Base-by-base conservation (phyloP, 2,888 invertebrate species). In the Penaeus monodon region DNA sequence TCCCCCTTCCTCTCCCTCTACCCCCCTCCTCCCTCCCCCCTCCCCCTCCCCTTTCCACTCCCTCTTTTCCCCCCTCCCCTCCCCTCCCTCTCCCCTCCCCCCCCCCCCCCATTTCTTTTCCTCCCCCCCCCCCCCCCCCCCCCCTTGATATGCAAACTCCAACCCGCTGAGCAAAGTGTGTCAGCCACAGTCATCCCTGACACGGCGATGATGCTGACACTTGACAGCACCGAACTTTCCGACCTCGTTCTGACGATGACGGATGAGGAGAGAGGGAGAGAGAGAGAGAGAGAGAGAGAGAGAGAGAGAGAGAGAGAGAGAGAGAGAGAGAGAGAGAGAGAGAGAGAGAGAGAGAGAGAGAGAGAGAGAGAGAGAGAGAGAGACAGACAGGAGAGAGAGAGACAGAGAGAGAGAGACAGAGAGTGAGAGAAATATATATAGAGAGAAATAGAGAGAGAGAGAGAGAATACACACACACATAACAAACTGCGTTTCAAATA, bases 121-220 rank as follows among this genome's bases (percentile, higher is more conserved):
- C 0, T 12, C 38, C 49, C 2, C 2, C 4, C 14, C 78, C 63
- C 14, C 14, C 49, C 49, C 24, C n/a, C 81, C 65, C 38, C 65
- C 68, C 66, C 63, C 63, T 77, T 57, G 77, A 27, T 77, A 27
- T 57, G 77, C 77, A 63, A 57, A 63, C 57, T 20, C n/a, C 63
- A n/a, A 14, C 29, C 57, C n/a, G 77, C 57, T 57, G 57, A 77
- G 63, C 17, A 77, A 63, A 57, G 22, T 22, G 44, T 57, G 57
- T 57, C 57, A 57, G 20, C 27, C 63, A 20, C 77, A 63, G 57
- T 24, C 57, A 27, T n/a, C 63, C 63, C 22, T 63, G 57, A 57
- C 57, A 57, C 17, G 57, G 57, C 20, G 57, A 57, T 57, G 57
- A 17, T 57, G 57, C 57, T 57, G 57, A 57, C 57, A 57, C 57